phyloP scores from a whole-genome alignment of 2,797 vertebrate species.

The Sorex maritimensis region DNA sequence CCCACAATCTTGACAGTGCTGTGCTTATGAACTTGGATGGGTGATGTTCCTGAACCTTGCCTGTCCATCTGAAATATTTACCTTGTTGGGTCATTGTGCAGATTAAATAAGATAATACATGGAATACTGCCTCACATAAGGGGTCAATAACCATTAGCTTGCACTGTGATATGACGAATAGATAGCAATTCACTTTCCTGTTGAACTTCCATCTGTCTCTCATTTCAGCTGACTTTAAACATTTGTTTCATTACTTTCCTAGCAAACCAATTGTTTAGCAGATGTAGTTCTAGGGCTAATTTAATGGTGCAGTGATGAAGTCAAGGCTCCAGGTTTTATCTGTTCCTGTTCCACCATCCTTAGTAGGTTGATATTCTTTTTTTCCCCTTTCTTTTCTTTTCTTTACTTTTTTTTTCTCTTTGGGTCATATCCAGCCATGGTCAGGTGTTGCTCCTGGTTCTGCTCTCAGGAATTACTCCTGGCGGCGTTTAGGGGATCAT shows the following conservation, averaged over 20 bases:
- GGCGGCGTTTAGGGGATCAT: no score
- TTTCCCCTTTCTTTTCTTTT: no score
- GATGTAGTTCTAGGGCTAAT: not conserved
- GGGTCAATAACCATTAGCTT: not conserved
- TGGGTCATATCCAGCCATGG: no score
- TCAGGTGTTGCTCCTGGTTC: no score
- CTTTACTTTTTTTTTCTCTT: no score
- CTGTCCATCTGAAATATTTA: conserved; percentile 17
- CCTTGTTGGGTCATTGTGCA: not conserved
- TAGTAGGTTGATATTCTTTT: not conserved
- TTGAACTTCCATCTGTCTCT: not conserved
- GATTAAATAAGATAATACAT: conserved; percentile 15
- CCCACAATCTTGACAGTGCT: not conserved
- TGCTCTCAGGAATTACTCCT: no score
- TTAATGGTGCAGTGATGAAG: not conserved
- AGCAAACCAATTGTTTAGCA: conserved; percentile 27
- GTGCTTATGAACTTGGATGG: not conserved
- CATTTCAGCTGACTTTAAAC: conserved; percentile 27
- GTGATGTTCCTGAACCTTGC: not conserved
- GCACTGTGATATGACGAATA: conserved; percentile 25
- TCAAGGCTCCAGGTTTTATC: not conserved
- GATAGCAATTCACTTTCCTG: conserved; percentile 10
- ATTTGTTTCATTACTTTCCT: not conserved
- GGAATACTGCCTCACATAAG: not conserved
- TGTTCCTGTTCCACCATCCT: not conserved